Evolutionary conservation across 2,888 invertebrate species (phyloP), one percentile per base, ranked within the genome.

Genomic region (Drosophila peninsularis): DNA sequence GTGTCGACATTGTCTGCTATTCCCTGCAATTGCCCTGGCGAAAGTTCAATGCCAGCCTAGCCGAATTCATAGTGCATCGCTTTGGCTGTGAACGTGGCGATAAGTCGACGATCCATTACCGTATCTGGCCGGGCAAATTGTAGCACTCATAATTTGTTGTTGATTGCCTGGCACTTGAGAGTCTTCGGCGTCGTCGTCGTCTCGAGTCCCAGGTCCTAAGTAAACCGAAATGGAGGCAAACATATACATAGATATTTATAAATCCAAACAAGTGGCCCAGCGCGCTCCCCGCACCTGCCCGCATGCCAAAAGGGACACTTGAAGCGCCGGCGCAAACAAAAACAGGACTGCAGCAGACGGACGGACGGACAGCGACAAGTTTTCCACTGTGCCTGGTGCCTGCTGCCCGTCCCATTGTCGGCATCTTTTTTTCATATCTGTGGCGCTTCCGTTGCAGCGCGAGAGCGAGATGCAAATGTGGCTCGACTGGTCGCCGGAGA

Each of bases 131-230:
- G 62, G 69, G 77, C 72, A 87, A 81, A 88, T 75, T 87, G 82
- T 89, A 81, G 89, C 85, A 88, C 87, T 83, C 83, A 84, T 84
- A 84, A 84, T 84, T 84, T 84, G 89, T 87, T 89, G 81, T 89
- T 89, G 83, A 89, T 84, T 84, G 89, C 89, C 88, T 76, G 85
- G 79, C 83, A 89, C 83, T 76, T 47, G 42, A 76, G 74, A 65
- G 65, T 54, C 64, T 47, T 54, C 60, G 42, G 49, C 30, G 42
- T 54, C 53, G 55, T 71, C 36, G 42, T 44, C 60, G 54, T 55
- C 56, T 71, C 36, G 39, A 42, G 52, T 49, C 56, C 42, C 42
- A 41, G 37, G 78, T 80, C 80, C 83, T 84, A 84, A 84, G 80
- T 82, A 84, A 84, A 84, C 88, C 66, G 34, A 75, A 67, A 73